Conservation (phyloP, 2,888 invertebrate genomes). For the Eremobia ochroleuca region DNA sequence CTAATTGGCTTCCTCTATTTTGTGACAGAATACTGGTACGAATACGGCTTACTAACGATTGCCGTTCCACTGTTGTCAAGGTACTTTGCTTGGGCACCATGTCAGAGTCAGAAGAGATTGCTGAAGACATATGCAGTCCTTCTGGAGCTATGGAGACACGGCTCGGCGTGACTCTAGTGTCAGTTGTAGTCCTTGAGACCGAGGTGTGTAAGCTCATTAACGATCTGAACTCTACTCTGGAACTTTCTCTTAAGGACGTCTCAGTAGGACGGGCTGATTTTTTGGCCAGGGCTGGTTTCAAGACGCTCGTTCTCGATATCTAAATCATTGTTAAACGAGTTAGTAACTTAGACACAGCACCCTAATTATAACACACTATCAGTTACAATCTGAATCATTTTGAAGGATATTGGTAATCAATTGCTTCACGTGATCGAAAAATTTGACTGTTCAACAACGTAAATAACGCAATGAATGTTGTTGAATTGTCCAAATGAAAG, state of each 20-base stretch:
- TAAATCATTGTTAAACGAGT: slow-evolving; percentile 22
- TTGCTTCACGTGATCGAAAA: too few species aligned
- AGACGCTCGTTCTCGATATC: slow-evolving; percentile 34
- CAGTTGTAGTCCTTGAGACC: background rate
- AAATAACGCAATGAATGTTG: too few species aligned
- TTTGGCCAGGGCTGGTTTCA: slow-evolving; percentile 3
- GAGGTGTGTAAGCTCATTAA: background rate
- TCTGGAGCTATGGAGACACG: slow-evolving; percentile 1
- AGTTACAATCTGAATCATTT: too few species aligned
- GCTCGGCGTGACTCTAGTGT: background rate
- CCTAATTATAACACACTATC: too few species aligned
- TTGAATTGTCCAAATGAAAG: too few species aligned
- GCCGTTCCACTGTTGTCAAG: slow-evolving; percentile 26
- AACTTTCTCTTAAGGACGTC: background rate
- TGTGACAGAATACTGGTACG: slow-evolving; percentile 38
- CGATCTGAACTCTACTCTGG: slow-evolving; percentile 38
- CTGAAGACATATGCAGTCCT: slow-evolving; percentile 12
- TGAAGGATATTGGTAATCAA: too few species aligned
- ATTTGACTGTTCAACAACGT: too few species aligned
- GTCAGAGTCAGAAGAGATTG: background rate
- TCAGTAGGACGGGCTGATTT: background rate
- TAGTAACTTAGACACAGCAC: background rate
- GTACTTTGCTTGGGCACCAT: background rate
- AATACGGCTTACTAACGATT: slow-evolving; percentile 8
- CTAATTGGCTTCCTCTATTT: background rate